Base-by-base conservation (phyloP, 37 sponge, comb jelly and placozoan species). In the Aplysina aerophoba region DNA sequence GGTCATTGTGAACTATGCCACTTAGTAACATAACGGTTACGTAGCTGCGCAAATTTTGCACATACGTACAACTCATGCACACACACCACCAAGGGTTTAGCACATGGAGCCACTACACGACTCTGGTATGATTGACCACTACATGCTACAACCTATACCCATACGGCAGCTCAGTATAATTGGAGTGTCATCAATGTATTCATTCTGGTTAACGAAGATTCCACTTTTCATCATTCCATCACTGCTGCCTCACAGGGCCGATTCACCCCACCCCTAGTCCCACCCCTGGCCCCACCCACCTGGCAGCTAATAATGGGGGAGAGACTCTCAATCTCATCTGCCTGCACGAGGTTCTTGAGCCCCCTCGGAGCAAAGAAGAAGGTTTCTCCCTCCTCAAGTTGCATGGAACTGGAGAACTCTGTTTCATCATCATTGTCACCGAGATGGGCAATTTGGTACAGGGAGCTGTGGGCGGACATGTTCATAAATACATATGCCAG, bases 371-470 rank as follows among this genome's bases (percentile, higher is more conserved):
- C 90, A 89, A 93, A 97, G 94, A 94, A 94, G 88, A 96, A 96
- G 1, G 99, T 96, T 84, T 98, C 99, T 28, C 99, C 99, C 65
- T 96, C 95, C 54, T 94, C 95, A 34, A 94, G 81, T 17, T 85
- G 97, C 88, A 92, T 97, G 58, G 88, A 87, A 77, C 90, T 88
- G 36, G 95, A 97, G 87, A 96, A 98, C 89, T 98, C 97, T 62
- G 93, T 88, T 80, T 98, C 99, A 1, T 88, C 97, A 83, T 98
- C 99, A 85, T 96, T 89, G 55, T 98, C 99, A 33, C 99, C 99
- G 28, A 98, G 85, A 73, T 94, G 95, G 24, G 95, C 92, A 37
- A 95, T 95, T 85, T 95, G 92, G 35, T 95, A 95, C 41, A 95
- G 82, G 21, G 41, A 27, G 39, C 93, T 93, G 62, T 8, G 65